Percentiles rank a stretch among this genome's conserved stretches.
These are phyloP conservation scores for Odontothrips loti DNA, from an alignment of 2,888 invertebrate genomes.

Conservation along the genomic window DNA sequence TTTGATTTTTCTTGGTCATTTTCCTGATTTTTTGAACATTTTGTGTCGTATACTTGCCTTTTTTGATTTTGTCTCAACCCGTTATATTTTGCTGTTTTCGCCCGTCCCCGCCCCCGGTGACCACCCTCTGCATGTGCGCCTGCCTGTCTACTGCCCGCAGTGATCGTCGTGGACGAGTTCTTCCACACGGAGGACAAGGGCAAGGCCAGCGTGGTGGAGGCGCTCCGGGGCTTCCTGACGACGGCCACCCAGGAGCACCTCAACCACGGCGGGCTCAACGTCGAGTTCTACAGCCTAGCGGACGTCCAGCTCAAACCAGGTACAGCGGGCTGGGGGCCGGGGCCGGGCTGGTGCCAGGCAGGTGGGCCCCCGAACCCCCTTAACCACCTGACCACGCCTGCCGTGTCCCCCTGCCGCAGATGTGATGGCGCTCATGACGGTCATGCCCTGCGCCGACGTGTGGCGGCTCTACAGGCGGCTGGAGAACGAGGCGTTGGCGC, in stretches of 20 bases:
- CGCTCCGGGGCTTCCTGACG: not conserved
- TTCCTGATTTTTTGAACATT: no score
- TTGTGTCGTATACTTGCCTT: no score
- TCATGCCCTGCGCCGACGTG: not conserved
- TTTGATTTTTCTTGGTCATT: not conserved
- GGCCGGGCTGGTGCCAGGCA: not conserved
- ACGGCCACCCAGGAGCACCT: not conserved
- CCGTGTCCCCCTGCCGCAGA: not conserved
- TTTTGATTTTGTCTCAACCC: not conserved
- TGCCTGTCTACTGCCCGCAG: not conserved
- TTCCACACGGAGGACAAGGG: not conserved
- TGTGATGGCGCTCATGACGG: not conserved
- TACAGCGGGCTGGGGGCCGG: not conserved
- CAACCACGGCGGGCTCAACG: slow-evolving; percentile 11
- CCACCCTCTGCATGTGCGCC: not conserved
- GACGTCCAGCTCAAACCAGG: not conserved
- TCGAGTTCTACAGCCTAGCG: slow-evolving; percentile 8
- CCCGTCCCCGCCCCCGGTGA: not conserved
- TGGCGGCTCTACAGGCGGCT: not conserved
- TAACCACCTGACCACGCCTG: no score
- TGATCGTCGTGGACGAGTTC: not conserved
- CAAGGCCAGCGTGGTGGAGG: not conserved
- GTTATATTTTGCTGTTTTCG: not conserved
- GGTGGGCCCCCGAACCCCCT: not conserved
- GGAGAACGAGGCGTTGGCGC: not conserved